These are phyloP conservation scores for Morbakka virulenta DNA, from an alignment of 30 jellyfish, hydroid and myxozoan genomes.

Conservation along the genomic window DNA sequence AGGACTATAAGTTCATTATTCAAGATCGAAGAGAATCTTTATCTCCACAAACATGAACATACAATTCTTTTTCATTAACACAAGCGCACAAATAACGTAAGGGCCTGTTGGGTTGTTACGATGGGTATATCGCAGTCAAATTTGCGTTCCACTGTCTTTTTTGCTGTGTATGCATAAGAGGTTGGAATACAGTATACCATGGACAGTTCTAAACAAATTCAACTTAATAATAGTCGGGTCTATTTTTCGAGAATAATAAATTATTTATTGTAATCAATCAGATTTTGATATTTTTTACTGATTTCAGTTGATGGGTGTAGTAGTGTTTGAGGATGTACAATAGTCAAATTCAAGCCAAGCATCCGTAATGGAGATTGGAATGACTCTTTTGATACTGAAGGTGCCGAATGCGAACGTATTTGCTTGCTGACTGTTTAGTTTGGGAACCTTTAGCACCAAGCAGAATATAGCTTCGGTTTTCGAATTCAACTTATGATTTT, in stretches of 20 bases:
- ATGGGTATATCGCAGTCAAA: slow-evolving; percentile 13
- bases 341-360: neutral
- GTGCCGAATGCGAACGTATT: neutral
- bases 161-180: neutral
- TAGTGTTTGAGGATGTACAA: neutral
- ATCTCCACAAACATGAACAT: neutral
- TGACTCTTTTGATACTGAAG: no score
- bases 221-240: neutral
- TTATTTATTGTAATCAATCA: neutral
- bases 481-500: slow-evolving; percentile 5
- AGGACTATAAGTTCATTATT: slow-evolving; percentile 2
- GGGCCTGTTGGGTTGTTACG: slow-evolving; percentile 2
- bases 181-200: slow-evolving; percentile 13
- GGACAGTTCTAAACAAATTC: neutral
- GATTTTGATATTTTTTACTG: neutral
- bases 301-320: neutral
- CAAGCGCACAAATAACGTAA: slow-evolving; percentile 7
- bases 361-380: neutral
- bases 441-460: neutral
- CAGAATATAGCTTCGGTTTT: no score
- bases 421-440: neutral
- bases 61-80: slow-evolving; percentile 1
- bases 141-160: neutral
- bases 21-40: slow-evolving; percentile 2
- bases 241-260: neutral